Percentiles rank a stretch among this genome's conserved stretches.
Evolutionary conservation across 1,140 invertebrate species (phyloP).

Genomic region (Stenopsyche tienmushanensis): DNA sequence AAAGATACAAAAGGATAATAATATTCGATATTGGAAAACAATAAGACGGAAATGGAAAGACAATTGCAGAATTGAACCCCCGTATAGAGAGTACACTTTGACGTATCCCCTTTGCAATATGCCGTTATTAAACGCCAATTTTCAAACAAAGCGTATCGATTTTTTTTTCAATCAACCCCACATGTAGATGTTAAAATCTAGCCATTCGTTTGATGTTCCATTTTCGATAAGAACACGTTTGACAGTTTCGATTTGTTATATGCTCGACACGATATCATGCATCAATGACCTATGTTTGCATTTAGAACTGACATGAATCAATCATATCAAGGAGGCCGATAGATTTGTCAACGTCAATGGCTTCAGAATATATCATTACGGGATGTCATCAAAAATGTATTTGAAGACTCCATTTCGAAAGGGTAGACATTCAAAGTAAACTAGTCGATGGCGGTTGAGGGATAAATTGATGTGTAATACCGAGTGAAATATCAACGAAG

Average conservation of each 20-base stretch:
- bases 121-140: neutral
- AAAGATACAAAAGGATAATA: too few relatives aligned
- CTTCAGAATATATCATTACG: neutral
- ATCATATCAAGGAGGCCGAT: conserved; percentile 13
- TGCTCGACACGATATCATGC: conserved; percentile 10
- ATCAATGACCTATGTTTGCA: conserved; percentile 8
- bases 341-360: conserved; percentile 19
- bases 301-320: conserved; percentile 10
- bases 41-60: conserved; percentile 15
- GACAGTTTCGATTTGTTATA: conserved; percentile 25
- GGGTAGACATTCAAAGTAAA: neutral
- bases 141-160: neutral
- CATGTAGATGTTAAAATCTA: neutral
- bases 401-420: neutral
- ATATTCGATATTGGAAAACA: conserved; percentile 21
- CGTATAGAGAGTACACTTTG: neutral
- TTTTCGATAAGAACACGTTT: neutral
- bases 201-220: neutral
- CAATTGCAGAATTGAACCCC: conserved; percentile 20
- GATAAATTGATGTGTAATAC: too few relatives aligned
- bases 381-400: neutral
- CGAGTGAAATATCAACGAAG: too few relatives aligned
- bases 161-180: neutral
- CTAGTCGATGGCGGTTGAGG: too few relatives aligned
- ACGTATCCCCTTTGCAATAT: neutral